phyloP scores from a whole-genome alignment of 2,888 invertebrate species.

The Eristalinus aeneus region DNA sequence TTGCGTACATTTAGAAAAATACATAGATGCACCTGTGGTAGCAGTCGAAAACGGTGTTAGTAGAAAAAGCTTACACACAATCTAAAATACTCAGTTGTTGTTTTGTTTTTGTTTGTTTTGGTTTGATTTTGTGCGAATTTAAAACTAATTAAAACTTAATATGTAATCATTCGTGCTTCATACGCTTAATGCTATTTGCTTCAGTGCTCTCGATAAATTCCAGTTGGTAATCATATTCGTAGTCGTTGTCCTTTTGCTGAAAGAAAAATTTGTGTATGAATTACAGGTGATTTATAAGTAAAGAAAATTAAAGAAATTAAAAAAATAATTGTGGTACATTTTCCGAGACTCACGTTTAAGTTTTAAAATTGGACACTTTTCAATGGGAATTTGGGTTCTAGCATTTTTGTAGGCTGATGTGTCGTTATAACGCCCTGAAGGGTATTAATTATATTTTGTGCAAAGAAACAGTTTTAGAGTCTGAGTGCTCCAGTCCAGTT shows the following conservation, averaged over 20 bases:
- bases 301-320: not conserved
- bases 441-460: too few species aligned
- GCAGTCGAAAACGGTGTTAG: slow-evolving; percentile 30
- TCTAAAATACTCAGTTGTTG: slow-evolving; percentile 25
- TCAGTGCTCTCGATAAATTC: slow-evolving; percentile 76
- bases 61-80: slow-evolving; percentile 25
- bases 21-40: not conserved
- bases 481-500: too few species aligned
- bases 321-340: not conserved
- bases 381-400: too few species aligned
- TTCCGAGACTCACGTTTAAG: too few species aligned
- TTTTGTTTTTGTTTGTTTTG: slow-evolving; percentile 11
- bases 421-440: too few species aligned
- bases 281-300: not conserved
- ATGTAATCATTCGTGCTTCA: slow-evolving; percentile 78
- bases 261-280: slow-evolving; percentile 18
- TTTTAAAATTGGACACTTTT: too few species aligned
- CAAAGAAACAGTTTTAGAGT: too few species aligned
- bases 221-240: slow-evolving; percentile 79
- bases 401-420: too few species aligned
- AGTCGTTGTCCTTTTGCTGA: slow-evolving; percentile 78
- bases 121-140: not conserved
- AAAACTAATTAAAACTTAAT: slow-evolving; percentile 32
- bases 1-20: not conserved
- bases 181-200: slow-evolving; percentile 74